Percentiles rank a stretch among this genome's conserved stretches.
Evolutionary conservation across 2,797 vertebrate genomes (phyloP).

Genomic region (Adrianichthys oophorus): DNA sequence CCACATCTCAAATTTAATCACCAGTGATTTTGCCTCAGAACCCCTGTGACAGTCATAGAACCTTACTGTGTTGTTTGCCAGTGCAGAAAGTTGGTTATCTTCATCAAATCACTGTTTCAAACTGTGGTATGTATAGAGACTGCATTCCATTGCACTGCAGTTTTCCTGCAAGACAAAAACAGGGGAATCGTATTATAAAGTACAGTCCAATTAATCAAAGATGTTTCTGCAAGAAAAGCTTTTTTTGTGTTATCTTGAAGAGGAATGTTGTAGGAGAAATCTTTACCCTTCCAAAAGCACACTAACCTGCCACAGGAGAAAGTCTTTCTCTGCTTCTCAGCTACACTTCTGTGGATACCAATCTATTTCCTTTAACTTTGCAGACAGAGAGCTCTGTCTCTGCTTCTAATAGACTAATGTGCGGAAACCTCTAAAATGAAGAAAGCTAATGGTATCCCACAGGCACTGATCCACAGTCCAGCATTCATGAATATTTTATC

Average conservation of each 20-base stretch:
- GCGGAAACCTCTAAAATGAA: slow-evolving; percentile 56
- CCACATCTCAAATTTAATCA: background rate
- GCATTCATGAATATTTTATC: slow-evolving; percentile 71
- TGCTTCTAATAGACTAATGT: slow-evolving; percentile 46
- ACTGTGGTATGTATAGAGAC: slow-evolving; percentile 7
- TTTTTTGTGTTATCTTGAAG: slow-evolving; percentile 18
- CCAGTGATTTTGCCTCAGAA: slow-evolving; percentile 16
- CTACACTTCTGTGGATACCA: slow-evolving; percentile 28
- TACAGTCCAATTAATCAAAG: slow-evolving; percentile 11
- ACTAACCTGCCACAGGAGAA: slow-evolving; percentile 5
- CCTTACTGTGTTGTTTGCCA: slow-evolving; percentile 9
- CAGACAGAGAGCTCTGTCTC: slow-evolving; percentile 42
- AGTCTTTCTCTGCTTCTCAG: slow-evolving; percentile 26
- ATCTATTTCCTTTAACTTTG: slow-evolving; percentile 39
- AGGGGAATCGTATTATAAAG: slow-evolving; percentile 11
- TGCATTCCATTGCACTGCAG: slow-evolving; percentile 11
- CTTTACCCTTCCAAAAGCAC: slow-evolving; percentile 1
- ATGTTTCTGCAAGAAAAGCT: slow-evolving; percentile 1
- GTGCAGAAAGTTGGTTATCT: slow-evolving; percentile 18
- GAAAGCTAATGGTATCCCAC: slow-evolving; percentile 70
- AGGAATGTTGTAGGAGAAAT: slow-evolving; percentile 19
- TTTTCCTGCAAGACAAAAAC: slow-evolving; percentile 20
- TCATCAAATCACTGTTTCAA: slow-evolving; percentile 33
- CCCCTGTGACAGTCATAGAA: slow-evolving; percentile 35
- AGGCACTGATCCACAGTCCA: slow-evolving; percentile 62